A percentile compares a stretch with the other conserved stretches of the same genome.
Conservation (phyloP, 2,888 invertebrate genomes). For the Ectemnius lituratus region DNA sequence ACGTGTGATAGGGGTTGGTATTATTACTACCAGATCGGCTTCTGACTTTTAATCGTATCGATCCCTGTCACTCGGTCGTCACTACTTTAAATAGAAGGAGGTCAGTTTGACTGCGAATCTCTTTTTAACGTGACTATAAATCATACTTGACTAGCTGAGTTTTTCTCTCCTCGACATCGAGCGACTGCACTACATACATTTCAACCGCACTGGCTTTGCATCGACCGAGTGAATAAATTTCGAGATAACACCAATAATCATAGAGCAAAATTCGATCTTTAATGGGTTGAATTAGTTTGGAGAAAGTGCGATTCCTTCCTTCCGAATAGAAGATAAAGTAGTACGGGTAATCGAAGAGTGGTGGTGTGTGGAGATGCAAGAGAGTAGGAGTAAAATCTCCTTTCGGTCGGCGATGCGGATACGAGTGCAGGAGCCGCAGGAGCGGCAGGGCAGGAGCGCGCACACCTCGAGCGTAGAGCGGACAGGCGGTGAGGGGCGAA, state of each 20-base stretch:
- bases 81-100: conserved; percentile 59
- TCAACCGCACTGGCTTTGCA: too few species aligned
- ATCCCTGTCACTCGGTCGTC: conserved; percentile 37
- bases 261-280: too few species aligned
- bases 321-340: background rate
- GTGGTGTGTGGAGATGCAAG: conserved; percentile 15
- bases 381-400: conserved; percentile 44
- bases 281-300: too few species aligned
- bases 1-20: background rate
- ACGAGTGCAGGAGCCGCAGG: conserved; percentile 37
- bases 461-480: conserved; percentile 50
- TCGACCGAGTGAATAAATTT: too few species aligned
- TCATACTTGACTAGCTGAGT: conserved; percentile 58
- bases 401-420: conserved; percentile 55
- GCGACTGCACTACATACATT: too few species aligned
- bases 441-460: conserved; percentile 17
- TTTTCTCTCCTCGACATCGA: conserved; percentile 38
- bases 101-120: conserved; percentile 58
- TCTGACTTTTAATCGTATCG: conserved; percentile 47
- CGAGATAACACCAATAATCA: too few species aligned
- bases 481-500: conserved; percentile 26
- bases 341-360: background rate
- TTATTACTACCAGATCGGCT: conserved; percentile 13
- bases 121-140: conserved; percentile 54
- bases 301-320: too few species aligned